Conservation (phyloP, 2,797 vertebrate species). For the Acestrorhynchus altus region DNA sequence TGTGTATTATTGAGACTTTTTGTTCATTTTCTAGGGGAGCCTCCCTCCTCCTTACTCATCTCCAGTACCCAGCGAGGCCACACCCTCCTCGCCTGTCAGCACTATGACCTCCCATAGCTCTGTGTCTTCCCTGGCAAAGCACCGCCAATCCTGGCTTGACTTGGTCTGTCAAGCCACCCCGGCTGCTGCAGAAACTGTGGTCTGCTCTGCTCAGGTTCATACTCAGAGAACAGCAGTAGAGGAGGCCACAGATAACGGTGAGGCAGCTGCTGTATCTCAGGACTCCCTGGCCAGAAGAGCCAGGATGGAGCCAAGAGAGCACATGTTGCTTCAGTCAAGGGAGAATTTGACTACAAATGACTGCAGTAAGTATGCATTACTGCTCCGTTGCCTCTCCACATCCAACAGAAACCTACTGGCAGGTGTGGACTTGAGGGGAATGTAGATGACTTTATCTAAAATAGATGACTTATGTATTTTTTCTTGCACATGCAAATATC, state of each 20-base stretch:
- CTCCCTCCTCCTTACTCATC: constrained; percentile 85
- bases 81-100: constrained; percentile 83
- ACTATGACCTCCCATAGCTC: constrained; percentile 81
- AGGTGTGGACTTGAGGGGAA: no score
- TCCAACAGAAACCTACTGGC: no score
- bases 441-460: no score
- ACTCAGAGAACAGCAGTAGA: constrained; percentile 52
- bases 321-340: constrained; percentile 30
- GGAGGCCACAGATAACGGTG: neutral
- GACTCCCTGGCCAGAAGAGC: constrained; percentile 29
- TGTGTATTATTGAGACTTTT: neutral
- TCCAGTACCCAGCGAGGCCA: constrained; percentile 76
- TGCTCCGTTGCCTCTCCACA: no score
- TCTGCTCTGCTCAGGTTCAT: constrained; percentile 79
- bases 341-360: neutral
- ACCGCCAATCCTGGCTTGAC: constrained; percentile 85
- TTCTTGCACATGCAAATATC: neutral
- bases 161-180: constrained; percentile 75
- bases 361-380: constrained; percentile 16
- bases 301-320: constrained; percentile 27
- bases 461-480: neutral
- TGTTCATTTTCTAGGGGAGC: constrained; percentile 69
- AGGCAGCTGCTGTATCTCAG: constrained; percentile 40
- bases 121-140: constrained; percentile 81
- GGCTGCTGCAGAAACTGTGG: constrained; percentile 69